A percentile compares a stretch with the other conserved stretches of the same genome.
These are phyloP conservation scores for Cenopis cana DNA, from an alignment of 2,888 invertebrate genomes.

Conservation along the genomic window DNA sequence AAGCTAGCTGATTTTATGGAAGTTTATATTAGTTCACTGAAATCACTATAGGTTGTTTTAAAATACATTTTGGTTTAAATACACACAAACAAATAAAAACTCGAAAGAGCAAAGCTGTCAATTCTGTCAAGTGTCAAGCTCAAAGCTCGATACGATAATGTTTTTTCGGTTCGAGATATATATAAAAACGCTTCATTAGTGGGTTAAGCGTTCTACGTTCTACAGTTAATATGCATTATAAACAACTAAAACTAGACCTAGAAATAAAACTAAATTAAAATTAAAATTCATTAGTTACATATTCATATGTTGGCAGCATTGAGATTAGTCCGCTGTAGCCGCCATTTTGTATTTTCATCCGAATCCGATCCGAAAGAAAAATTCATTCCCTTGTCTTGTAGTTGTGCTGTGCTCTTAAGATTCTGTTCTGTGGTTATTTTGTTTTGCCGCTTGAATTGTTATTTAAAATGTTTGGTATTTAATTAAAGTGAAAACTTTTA, in stretches of 20 bases:
- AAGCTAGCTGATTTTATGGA: not conserved
- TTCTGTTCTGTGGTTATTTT: constrained; percentile 41
- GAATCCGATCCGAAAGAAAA: too few relatives aligned
- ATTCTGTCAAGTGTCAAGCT: too few relatives aligned
- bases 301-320: constrained; percentile 30
- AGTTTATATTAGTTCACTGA: not conserved
- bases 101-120: not conserved
- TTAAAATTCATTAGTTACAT: not conserved
- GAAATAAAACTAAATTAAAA: too few relatives aligned
- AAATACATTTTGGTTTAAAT: constrained; percentile 15
- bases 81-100: constrained; percentile 19
- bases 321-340: constrained; percentile 21
- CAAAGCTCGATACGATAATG: too few relatives aligned
- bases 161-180: constrained; percentile 17
- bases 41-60: not conserved
- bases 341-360: constrained; percentile 33
- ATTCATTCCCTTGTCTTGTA: not conserved
- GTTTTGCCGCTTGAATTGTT: constrained; percentile 34
- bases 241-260: too few relatives aligned
- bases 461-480: constrained; percentile 23
- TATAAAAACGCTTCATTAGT: constrained; percentile 27
- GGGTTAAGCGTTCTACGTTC: too few relatives aligned
- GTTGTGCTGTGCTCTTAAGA: too few relatives aligned
- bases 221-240: too few relatives aligned
- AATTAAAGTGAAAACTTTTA: not conserved